Base-by-base conservation (phyloP, 1,140 invertebrate genomes). In the Sycophila sp. region DNA sequence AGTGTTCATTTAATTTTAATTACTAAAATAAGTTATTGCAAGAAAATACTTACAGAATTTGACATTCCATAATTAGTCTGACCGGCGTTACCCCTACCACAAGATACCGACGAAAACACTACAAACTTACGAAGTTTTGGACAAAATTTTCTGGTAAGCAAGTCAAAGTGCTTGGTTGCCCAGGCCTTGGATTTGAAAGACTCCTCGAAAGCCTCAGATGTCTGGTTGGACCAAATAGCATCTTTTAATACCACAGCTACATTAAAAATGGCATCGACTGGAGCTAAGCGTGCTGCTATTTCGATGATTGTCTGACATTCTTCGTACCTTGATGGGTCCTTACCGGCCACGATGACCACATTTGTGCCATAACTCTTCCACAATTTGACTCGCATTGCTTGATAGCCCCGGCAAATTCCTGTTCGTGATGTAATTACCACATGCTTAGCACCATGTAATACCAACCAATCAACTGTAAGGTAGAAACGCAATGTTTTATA, bases 41-140 rank as follows among this genome's bases (percentile, higher is more conserved):
- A 42, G 15, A 42, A 11, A 13, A 5, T 42, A 89, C 87, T 36
- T n/a, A n/a, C n/a, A n/a, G n/a, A n/a, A n/a, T n/a, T n/a, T n/a
- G n/a, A n/a, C n/a, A n/a, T n/a, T n/a, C 88, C 93, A 78, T 95
- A 95, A 81, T 94, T 95, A 1, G 89, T 88, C 78, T 95, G 94
- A 2, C 93, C 94, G 51, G 88, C 86, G 81, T 94, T 94, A 47
- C 94, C 94, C 66, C 91, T 86, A 4, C 93, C 93, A 81, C 92
- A 92, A 53, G 89, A 89, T 4, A 94, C 88, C 10, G 92, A 93
- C 2, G 93, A 94, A 77, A 94, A 95, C 0, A 92, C 90, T 10
- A 90, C 87, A 69, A 91, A 90, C 34, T 89, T 81, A 40, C 82
- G 71, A 24, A 90, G 79, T 8, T 82, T 26, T 0, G 87, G 86